Percentiles rank a stretch among this genome's conserved stretches.
phyloP scores from a whole-genome alignment of 1,140 invertebrate species.

The Bombus difficillimus region DNA sequence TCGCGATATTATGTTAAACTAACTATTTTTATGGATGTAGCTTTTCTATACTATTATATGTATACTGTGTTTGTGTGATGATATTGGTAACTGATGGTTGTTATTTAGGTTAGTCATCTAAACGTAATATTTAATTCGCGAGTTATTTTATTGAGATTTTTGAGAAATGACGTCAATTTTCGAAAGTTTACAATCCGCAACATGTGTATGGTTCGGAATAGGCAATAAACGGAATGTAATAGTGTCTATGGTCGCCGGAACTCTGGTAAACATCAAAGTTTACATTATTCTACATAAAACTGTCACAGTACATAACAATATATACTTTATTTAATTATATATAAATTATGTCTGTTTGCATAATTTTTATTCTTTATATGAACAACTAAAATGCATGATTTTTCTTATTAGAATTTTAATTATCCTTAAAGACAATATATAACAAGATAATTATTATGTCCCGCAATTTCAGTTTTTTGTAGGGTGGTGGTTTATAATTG shows the following conservation, averaged over 20 bases:
- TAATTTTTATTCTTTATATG: neutral
- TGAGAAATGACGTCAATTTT: conserved; percentile 78
- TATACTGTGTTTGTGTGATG: neutral
- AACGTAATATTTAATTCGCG: neutral
- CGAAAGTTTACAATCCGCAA: conserved; percentile 82
- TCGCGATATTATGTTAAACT: too few species aligned
- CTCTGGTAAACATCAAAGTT: conserved; percentile 86
- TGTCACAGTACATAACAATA: neutral
- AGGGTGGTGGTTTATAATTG: conserved; percentile 99
- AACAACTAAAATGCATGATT: neutral
- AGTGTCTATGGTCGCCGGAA: conserved; percentile 91
- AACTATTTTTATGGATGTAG: neutral
- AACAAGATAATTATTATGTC: neutral
- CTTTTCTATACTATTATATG: neutral
- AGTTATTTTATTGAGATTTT: neutral
- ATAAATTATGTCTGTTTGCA: neutral
- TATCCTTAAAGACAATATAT: neutral
- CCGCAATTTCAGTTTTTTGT: conserved; percentile 91
- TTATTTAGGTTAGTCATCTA: conserved; percentile 55
- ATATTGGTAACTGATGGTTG: conserved; percentile 39
- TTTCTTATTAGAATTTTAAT: neutral
- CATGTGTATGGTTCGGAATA: conserved; percentile 86
- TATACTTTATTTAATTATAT: neutral
- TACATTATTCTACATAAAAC: conserved; percentile 16
- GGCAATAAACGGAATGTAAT: conserved; percentile 92